Conservation (phyloP, 2,797 vertebrate species). For the Sibirionetta formosa region DNA sequence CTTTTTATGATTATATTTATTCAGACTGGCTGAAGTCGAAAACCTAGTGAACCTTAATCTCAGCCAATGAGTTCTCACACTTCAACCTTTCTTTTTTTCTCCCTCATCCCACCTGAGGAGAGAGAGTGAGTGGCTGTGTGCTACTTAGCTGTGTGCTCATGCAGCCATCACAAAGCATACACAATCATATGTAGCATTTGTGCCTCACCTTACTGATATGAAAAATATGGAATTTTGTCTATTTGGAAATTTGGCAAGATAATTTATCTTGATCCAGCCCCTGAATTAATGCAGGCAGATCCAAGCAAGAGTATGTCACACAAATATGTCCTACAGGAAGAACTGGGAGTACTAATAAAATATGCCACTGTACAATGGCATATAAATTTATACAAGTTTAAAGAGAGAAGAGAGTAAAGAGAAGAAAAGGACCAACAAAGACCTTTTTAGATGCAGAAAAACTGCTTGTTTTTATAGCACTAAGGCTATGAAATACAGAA, state of each 20-base stretch:
- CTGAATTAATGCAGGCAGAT: background rate
- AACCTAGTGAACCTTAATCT: background rate
- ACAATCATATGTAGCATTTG: rapidly evolving
- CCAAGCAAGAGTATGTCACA: background rate
- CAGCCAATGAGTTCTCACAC: no score
- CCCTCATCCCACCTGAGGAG: no score
- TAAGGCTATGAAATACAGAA: background rate
- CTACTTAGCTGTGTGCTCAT: no score
- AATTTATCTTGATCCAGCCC: background rate
- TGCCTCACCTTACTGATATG: background rate
- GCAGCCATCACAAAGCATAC: background rate
- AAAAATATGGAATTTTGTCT: background rate
- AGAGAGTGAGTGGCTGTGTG: no score
- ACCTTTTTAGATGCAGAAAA: background rate
- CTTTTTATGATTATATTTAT: background rate
- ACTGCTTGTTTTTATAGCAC: background rate
- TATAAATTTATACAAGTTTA: background rate
- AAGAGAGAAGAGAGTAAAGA: background rate
- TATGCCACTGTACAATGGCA: background rate
- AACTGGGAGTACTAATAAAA: background rate
- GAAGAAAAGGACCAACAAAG: background rate
- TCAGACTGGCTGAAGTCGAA: background rate
- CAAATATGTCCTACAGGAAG: background rate
- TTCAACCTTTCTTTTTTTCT: no score
- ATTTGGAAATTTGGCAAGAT: background rate